Evolutionary conservation across 2,888 invertebrate species (phyloP), one percentile per base, ranked within the genome.

Genomic region (Zaprionus obscuricornis): DNA sequence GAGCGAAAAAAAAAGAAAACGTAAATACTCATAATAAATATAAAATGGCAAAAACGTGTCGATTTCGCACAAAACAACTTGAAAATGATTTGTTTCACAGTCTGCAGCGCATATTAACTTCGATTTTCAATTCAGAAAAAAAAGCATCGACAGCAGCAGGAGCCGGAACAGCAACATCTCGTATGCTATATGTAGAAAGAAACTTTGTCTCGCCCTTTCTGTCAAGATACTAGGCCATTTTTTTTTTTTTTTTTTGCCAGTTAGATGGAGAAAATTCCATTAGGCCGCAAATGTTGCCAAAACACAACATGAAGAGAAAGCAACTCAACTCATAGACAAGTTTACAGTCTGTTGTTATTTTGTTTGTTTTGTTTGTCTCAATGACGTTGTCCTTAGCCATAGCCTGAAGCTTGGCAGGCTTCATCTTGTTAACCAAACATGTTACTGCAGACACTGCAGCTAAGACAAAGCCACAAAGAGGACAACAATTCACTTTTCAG

Each of bases 31-130:
- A 79, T 83, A 85, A 87, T 79, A 82, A 79, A 84, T 85, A 85
- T 86, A 83, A 88, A 88, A 88, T 88, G 84, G 87, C 79, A 75
- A 87, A 88, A 87, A 88, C 88, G 88, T 88, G 88, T 88, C 88
- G 87, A 88, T 87, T 84, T 87, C 67, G 78, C 67, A 62, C 60
- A 22, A 42, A 83, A 79, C 81, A 77, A 87, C 85, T 81, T 85
- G 87, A 86, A 74, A 88, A 87, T 87, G 87, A 87, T 87, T 87
- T 88, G 86, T 84, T 78, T 84, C 77, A 74, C 72, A 85, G 83
- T 79, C 86, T 82, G 76, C 72, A 60, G 78, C 64, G 84, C 79
- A 87, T 88, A 87, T 88, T 88, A 87, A 88, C 88, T 88, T 81
- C 67, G 72, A 78, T 69, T 74, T 82, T 68, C 78, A 78, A 76